Conservation (phyloP, 2,797 vertebrate species). For the Pteronotus mesoamericanus region DNA sequence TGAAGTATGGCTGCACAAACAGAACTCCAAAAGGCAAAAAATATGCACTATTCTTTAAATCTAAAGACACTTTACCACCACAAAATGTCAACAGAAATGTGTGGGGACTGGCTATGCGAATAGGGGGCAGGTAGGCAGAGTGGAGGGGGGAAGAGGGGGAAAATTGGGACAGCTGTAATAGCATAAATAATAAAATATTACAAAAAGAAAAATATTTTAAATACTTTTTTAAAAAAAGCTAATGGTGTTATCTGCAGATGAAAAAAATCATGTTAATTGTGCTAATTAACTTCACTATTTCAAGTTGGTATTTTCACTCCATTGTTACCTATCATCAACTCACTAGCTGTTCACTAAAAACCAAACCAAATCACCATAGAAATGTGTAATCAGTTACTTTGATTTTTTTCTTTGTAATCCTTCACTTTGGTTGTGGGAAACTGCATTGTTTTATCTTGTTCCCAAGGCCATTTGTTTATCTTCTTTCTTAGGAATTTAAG, state of each 20-base stretch:
- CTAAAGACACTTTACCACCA: neutral
- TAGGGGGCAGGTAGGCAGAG: too few relatives aligned
- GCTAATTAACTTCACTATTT: constrained; percentile 13
- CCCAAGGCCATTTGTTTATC: neutral
- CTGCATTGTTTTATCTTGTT: constrained; percentile 11
- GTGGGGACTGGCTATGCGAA: neutral
- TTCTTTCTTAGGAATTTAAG: constrained; percentile 13
- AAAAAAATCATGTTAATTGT: constrained; percentile 25
- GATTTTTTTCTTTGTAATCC: neutral
- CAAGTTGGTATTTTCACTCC: constrained; percentile 20
- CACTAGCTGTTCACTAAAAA: neutral
- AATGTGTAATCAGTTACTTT: neutral
- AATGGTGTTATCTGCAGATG: constrained; percentile 11
- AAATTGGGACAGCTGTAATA: neutral
- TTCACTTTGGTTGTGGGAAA: constrained; percentile 19
- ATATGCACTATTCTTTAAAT: neutral
- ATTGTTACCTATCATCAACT: neutral
- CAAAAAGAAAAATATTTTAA: neutral
- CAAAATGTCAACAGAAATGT: constrained; percentile 10
- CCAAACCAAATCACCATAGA: neutral
- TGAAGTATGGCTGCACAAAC: constrained; percentile 12
- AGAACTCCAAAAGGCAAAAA: neutral
- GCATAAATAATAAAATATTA: neutral
- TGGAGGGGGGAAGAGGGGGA: neutral
- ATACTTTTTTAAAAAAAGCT: neutral